Base-by-base conservation (phyloP, 1,140 invertebrate genomes). In the Gonioctena quinquepunctata region DNA sequence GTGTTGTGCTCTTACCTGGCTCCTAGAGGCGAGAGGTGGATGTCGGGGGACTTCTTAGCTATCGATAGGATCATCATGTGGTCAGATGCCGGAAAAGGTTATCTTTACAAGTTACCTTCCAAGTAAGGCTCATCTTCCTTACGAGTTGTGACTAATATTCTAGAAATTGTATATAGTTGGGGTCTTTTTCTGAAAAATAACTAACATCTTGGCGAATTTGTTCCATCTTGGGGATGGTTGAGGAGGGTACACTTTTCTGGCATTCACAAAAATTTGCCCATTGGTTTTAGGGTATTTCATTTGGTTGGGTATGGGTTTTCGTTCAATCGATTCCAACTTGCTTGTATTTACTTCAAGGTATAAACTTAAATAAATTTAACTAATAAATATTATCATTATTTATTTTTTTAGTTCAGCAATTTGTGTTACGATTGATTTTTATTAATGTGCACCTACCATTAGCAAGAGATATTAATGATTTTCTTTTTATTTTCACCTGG, bases 61-160 rank as follows among this genome's bases (percentile, higher is more conserved):
- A 91, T 93, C 2, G 97, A 98, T 80, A 87, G 93, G 42, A 94
- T 98, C 0, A 89, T 98, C 61, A 89, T 97, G 0, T 98, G 96
- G 94, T 96, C 93, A 57, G 95, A 96, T 70, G 93, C 95, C 78
- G 96, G 96, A 66, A 96, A 95, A 83, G 95, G 94, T 50, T 98
- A 97, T 84, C 86, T 99, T 66, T 99, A 96, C 83, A 96, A 94
- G 84, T 85, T 99, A 75, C 96, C 97, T 4, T 92, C 94, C 68
- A 98, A 98, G 95, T 96, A 91, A 90, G 92, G 65, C 22, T 60
- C 25, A 18, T 68, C n/a, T n/a, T n/a, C n/a, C n/a, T n/a, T n/a
- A n/a, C n/a, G n/a, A n/a, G n/a, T n/a, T n/a, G n/a, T n/a, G n/a
- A n/a, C n/a, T n/a, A n/a, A n/a, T n/a, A n/a, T n/a, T n/a, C n/a